phyloP scores from a whole-genome alignment of 2,797 vertebrate species.

The Argyrosomus regius region DNA sequence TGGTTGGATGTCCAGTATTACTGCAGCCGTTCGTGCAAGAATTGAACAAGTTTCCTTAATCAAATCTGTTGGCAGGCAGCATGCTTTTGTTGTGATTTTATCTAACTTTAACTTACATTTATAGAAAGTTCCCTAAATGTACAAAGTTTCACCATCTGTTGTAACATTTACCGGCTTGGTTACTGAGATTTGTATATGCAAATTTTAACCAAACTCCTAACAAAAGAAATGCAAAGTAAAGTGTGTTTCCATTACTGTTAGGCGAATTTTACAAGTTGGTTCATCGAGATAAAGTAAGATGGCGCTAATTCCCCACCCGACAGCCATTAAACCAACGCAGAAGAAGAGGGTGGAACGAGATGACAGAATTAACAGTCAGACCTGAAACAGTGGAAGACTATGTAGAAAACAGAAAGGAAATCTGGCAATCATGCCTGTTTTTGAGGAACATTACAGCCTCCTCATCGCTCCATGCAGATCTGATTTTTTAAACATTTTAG shows the following conservation, averaged over 20 bases:
- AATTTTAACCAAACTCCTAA: neutral
- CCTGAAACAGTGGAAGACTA: neutral
- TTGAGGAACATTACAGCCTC: neutral
- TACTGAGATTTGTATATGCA: neutral
- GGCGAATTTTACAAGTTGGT: neutral
- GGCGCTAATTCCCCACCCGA: neutral
- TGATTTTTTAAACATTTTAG: neutral
- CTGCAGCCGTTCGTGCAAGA: constrained; percentile 8
- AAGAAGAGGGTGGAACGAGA: neutral
- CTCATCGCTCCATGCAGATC: neutral
- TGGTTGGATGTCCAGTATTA: constrained; percentile 23
- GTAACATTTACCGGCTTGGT: neutral
- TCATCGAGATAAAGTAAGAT: neutral
- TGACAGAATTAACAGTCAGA: neutral
- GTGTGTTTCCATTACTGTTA: neutral
- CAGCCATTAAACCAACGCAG: neutral
- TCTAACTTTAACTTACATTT: neutral
- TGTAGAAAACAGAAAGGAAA: neutral
- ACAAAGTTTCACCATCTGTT: neutral
- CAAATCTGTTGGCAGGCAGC: neutral
- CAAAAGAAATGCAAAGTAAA: neutral
- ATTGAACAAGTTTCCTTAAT: constrained; percentile 21
- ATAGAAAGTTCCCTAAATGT: neutral
- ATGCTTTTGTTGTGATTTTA: constrained; percentile 6
- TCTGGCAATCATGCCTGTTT: neutral